Base-by-base conservation (phyloP, 2,888 invertebrate species). In the Fissipunctia ypsillon region DNA sequence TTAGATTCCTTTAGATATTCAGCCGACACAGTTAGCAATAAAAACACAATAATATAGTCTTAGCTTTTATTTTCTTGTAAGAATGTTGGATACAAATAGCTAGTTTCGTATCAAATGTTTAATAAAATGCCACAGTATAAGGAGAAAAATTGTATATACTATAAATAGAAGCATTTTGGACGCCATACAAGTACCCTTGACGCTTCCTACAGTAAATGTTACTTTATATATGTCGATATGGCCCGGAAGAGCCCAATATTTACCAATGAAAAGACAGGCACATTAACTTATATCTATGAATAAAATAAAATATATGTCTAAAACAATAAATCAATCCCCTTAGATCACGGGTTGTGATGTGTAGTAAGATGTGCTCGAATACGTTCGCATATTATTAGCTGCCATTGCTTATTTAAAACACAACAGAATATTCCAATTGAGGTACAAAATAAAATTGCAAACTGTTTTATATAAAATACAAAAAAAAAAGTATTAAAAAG, bases 261-360 rank as follows among this genome's bases (percentile, higher is more conserved):
- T 72, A 84, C 72, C 78, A 81, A 86, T 80, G 83, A 86, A 91
- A 92, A 90, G 85, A 91, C 92, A 94, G 94, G 94, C 95, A 95
- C 93, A 90, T 92, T 91, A 92, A 92, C 93, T 94, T 95, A 95
- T 83, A 85, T 73, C 85, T 87, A 88, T 82, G 75, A 83, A 91
- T 91, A 92, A 93, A 94, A 89, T 89, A 91, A 93, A 94, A 89
- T 89, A 91, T 91, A 92, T 88, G 87, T 91, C 89, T 94, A 91
- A 89, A 90, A 90, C 87, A 87, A 88, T 86, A 91, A 90, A 91
- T 93, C 92, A 93, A 94, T 93, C 91, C 93, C 91, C 87, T 85
- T 90, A 84, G 90, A 93, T 93, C 93, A 95, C 93, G 89, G 91
- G 79, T 93, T 95, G 96, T 96, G 96, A 95, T 96, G 96, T 95